Base-by-base conservation (phyloP, 2,888 invertebrate genomes). In the Scaptodrosophila latifasciaeformis region DNA sequence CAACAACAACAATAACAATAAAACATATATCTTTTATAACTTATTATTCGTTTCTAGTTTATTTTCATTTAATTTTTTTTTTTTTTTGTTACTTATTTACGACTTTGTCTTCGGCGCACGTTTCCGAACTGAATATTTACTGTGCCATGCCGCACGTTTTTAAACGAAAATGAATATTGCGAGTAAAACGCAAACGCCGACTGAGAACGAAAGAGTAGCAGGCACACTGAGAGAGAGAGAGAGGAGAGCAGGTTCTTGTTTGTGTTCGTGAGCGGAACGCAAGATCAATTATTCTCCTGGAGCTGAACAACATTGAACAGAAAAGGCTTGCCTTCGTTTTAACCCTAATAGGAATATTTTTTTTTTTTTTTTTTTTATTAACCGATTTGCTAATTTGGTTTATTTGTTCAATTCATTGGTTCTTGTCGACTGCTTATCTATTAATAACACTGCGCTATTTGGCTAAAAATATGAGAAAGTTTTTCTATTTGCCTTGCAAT, bases 101-200 rank as follows among this genome's bases (percentile, higher is more conserved):
- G 64, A 71, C 56, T 70, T 67, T 57, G 57, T 46, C 31, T 56
- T 72, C 62, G 10, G 34, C 34, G 45, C 75, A 83, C 84, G 85
- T 83, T 84, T 84, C 84, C 72, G 77, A 77, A 77, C 78, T 70
- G 70, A 84, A 84, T 85, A 85, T 84, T 85, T 83, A 85, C 85
- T 72, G 84, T 85, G 84, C 69, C 81, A 72, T 67, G 72, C 70
- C 85, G 85, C 85, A 85, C 85, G 84, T 85, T 84, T 85, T 84
- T 85, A 84, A 80, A 61, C 59, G 67, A 75, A 65, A 76, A 61
- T 15, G 17, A 6, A 37, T 15, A 18, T 17, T 9, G 13, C 17
- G 37, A 37, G 37, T 17, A 37, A 37, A 37, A 37, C 37, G 37
- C 18, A 37, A 37, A 37, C 37, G 37, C 37, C 35, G 37, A 9